Conservation (phyloP, 2,888 invertebrate species). For the Epirrhoe alternata region DNA sequence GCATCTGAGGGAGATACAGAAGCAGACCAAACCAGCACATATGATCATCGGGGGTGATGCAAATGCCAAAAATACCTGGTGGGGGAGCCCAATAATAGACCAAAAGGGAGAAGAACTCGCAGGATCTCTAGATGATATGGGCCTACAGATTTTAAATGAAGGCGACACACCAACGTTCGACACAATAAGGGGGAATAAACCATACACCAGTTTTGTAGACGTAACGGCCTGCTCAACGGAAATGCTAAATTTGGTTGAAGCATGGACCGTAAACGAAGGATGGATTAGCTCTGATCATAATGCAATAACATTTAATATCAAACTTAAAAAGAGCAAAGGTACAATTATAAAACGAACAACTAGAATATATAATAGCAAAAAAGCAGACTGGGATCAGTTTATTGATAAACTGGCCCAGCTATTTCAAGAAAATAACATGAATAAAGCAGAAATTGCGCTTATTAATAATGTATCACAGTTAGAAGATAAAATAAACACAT, state of each 20-base stretch:
- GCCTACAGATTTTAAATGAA: background rate
- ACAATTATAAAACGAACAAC: background rate
- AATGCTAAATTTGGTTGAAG: background rate
- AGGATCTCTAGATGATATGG: background rate
- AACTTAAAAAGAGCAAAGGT: background rate
- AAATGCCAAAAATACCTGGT: too few species aligned
- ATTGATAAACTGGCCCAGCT: conserved; percentile 20
- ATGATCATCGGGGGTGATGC: background rate
- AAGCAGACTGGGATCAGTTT: conserved; percentile 1
- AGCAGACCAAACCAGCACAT: background rate
- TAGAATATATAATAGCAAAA: background rate
- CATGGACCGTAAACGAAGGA: background rate
- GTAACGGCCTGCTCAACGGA: background rate
- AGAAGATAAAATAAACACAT: background rate
- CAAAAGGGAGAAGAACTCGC: too few species aligned
- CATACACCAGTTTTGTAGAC: background rate
- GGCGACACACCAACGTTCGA: background rate
- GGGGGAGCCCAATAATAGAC: too few species aligned
- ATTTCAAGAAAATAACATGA: background rate
- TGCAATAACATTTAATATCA: background rate
- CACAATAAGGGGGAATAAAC: background rate
- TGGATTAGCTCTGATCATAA: background rate
- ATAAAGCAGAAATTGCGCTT: background rate
- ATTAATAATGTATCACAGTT: too few species aligned
- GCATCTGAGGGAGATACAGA: background rate